Base-by-base conservation (phyloP, 2,113 vertebrate species). In the Xyliphius kryptos region DNA sequence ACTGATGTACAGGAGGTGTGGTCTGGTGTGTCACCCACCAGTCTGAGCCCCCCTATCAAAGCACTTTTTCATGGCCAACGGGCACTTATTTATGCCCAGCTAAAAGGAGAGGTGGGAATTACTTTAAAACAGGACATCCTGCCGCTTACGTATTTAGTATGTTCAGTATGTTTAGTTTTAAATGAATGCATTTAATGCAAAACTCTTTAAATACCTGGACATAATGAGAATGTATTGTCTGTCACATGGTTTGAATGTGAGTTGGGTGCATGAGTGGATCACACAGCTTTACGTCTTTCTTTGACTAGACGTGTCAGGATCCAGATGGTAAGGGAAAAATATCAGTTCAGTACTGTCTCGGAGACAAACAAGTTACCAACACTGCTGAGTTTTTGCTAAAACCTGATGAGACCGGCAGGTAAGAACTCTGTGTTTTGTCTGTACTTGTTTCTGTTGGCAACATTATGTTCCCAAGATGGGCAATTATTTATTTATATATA, bases 21-120 rank as follows among this genome's bases (percentile, higher is more conserved):
- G 84, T 68, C 74, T 40, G 54, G 65, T 9, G 60, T 85, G 43
- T 76, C 80, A 10, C 76, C 72, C 56, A 76, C 61, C 15, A 66
- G 48, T 44, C 73, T 87, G 53, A 84, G 84, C 43, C 79, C 77
- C 46, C 78, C 80, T 9, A 71, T 83, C 50, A 78, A 59, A 15
- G 1, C 73, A 2, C 3, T 88, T 40, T 88, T 86, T 72, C 79
- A 82, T 66, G 80, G 79, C 74, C 83, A 86, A 1, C 77, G 84
- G 66, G 77, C 79, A 52, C 75, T 87, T 55, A 16, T 85, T 63
- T 87, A 85, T 56, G 79, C 76, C 41, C 80, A 83, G 56, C 74
- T 87, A 13, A 77, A 63, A 64, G 81, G 79, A 77, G 2, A 80
- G 82, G 83, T 84, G 69, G 15, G 63, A 50, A 8, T 32, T 49